phyloP scores from a whole-genome alignment of 1,140 invertebrate genomes.

The Calephelis virginiensis region DNA sequence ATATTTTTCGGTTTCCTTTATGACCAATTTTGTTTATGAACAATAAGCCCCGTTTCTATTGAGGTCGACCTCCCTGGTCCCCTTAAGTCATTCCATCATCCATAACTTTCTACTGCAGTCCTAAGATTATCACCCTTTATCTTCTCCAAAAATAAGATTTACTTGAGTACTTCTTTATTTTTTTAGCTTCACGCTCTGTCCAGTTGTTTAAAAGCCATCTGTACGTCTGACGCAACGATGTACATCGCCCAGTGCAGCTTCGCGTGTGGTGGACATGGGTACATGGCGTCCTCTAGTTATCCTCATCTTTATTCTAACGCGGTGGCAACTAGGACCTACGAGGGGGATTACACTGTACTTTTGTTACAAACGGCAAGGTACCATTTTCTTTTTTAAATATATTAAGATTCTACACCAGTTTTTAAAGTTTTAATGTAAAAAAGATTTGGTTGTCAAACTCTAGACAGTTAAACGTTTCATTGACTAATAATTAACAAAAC shows the following conservation, averaged over 20 bases:
- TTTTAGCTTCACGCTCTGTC: conserved; percentile 91
- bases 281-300: conserved; percentile 91
- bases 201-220: conserved; percentile 94
- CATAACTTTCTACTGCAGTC: too few relatives aligned
- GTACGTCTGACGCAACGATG: conserved; percentile 84
- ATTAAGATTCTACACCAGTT: too few relatives aligned
- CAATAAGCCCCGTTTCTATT: too few relatives aligned
- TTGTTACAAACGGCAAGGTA: conserved; percentile 92
- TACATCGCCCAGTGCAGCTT: conserved; percentile 89
- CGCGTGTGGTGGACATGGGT: conserved; percentile 96
- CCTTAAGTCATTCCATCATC: too few relatives aligned
- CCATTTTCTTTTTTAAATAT: too few relatives aligned
- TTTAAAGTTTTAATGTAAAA: too few relatives aligned
- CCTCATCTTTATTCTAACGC: conserved; percentile 89
- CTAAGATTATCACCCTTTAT: neutral
- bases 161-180: conserved; percentile 1
- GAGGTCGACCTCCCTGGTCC: too few relatives aligned
- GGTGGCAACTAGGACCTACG: conserved; percentile 94
- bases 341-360: conserved; percentile 96
- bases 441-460: too few relatives aligned
- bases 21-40: too few relatives aligned
- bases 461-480: too few relatives aligned
- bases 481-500: too few relatives aligned
- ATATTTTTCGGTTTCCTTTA: too few relatives aligned
- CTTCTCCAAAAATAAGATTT: neutral